Conservation (phyloP, 2,113 vertebrate genomes). For the Hippoglossus stenolepis region DNA sequence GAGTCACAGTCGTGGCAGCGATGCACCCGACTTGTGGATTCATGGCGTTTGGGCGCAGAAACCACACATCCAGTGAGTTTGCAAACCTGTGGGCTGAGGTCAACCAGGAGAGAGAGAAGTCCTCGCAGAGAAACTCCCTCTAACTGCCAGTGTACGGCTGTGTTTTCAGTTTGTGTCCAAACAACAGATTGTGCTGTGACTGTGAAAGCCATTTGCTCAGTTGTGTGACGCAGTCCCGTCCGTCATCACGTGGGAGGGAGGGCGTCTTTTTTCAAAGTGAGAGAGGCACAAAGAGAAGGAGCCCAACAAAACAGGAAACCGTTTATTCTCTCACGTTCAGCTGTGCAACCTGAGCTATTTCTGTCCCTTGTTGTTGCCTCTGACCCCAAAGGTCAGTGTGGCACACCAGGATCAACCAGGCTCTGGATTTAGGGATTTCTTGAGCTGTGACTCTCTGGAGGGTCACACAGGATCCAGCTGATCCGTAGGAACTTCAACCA, state of each 20-base stretch:
- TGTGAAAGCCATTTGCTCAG: conserved; percentile 13
- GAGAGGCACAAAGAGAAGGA: background rate
- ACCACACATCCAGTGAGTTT: conserved; percentile 22
- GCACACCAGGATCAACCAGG: background rate
- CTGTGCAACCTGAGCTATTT: conserved; percentile 10
- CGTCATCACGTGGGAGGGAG: background rate
- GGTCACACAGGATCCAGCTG: too few relatives aligned
- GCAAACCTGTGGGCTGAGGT: conserved; percentile 38
- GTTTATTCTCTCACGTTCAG: conserved; percentile 10
- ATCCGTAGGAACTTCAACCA: too few relatives aligned
- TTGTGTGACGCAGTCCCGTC: background rate
- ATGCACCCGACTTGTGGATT: background rate
- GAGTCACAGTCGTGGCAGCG: background rate
- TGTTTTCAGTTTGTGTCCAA: conserved; percentile 27
- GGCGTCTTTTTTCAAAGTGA: background rate
- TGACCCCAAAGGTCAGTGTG: background rate
- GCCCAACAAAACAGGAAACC: background rate
- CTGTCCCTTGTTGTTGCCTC: background rate
- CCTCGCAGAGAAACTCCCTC: background rate
- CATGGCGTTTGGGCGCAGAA: background rate
- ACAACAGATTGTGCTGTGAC: conserved; percentile 1
- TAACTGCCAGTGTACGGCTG: conserved; percentile 1
- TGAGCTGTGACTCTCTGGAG: too few relatives aligned
- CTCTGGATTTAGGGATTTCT: background rate
- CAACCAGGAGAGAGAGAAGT: conserved; percentile 15